Evolutionary conservation across 2,888 invertebrate genomes (phyloP), one percentile per base, ranked within the genome.

Genomic region (Melipona bicolor): DNA sequence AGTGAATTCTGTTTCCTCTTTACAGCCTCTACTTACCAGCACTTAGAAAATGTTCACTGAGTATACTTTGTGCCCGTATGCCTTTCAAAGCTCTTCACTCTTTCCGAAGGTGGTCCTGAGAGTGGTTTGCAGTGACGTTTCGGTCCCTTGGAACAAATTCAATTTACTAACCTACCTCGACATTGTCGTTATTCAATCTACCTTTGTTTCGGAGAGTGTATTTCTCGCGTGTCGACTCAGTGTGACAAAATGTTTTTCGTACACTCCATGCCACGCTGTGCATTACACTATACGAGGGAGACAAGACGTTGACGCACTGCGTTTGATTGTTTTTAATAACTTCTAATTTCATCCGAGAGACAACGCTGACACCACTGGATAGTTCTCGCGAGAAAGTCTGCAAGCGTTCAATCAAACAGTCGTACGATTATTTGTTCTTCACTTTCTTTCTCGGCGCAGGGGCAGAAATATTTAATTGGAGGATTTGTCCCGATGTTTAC

Each of bases 401-500:
- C 13, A 36, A 13, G n/a, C 5, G 27, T 11, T n/a, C 3, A 11
- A 68, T 24, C 13, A 50, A 27, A 19, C 13, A 4, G 19, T 21
- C 19, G 17, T 11, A 27, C 3, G 50, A 19, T 32, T 54, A 32
- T 9, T 24, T 50, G 27, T 52, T 52, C 5, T n/a, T 43, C n/a
- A 4, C 21, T 21, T 9, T 71, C 17, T 67, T 61, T 67, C 62
- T 32, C 17, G 62, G 54, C 32, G 15, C n/a, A 15, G 21, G 15
- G 27, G 62, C 59, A 75, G 71, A 27, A 86, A 84, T 84, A 84
- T 84, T 88, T 91, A 91, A 91, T 91, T 88, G 90, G 80, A 84
- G 79, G 87, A 91, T 89, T 90, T 85, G 84, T 83, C 82, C 65
- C 77, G 83, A 89, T 89, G 86, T 90, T 91, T 85, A 86, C 84